Base-by-base conservation (phyloP, 1,140 invertebrate genomes). In the Temnothorax nylanderi region DNA sequence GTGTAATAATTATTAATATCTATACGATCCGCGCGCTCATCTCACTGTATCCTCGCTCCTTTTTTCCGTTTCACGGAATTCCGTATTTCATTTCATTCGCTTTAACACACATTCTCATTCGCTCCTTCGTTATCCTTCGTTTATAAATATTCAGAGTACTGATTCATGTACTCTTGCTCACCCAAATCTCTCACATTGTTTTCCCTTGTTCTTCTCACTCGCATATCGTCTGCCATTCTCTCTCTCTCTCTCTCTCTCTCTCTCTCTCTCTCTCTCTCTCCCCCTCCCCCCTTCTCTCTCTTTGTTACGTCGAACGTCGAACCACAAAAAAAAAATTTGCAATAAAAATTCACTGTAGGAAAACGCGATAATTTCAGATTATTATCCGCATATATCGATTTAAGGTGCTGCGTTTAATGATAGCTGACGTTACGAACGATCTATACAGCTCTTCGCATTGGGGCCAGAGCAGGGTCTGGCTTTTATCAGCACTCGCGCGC, bases 1-100 rank as follows among this genome's bases (percentile, higher is more conserved):
- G 21, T 26, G 13, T 54, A 67, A 67, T 71, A 54, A 81, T 81
- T 71, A 81, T 81, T 56, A 81, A 81, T 44, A 32, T 60, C 74
- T 76, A 26, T 41, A 16, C n/a, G n/a, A 21, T 8, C 26, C 26
- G 37, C 37, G 37, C 58, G 5, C n/a, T 13, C 75, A n/a, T 18
- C 11, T 16, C 26, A 10, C 16, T 51, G 26, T 26, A 26, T 26
- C n/a, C 3, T 77, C 37, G 32, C 37, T 44, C 47, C 26, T 26
- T 10, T 8, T 41, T 41, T 11, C 37, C 21, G 13, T 21, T n/a
- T 44, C 10, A 2, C 2, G 16, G 6, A 69, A 16, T 69, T 69
- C 41, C 7, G 11, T 18, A 47, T 65, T 78, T 65, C 37, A 64
- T 77, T 62, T 77, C 41, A 16, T 65, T 78, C 76, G 10, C 58